These are phyloP conservation scores for Mirounga angustirostris DNA, from an alignment of 2,113 vertebrate genomes.

Conservation along the genomic window DNA sequence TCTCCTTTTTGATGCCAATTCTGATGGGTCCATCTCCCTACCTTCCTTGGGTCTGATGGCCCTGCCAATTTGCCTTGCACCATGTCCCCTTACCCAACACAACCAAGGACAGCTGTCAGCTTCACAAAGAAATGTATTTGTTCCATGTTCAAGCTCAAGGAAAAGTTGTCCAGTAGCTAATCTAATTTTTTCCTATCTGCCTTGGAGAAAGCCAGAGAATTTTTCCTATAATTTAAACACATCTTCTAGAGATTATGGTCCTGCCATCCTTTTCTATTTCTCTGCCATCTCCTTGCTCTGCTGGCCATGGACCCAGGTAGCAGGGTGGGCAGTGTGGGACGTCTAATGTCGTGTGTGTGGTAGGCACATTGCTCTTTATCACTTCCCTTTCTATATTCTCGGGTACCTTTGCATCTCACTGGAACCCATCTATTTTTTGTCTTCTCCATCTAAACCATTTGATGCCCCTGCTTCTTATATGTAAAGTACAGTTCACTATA, in stretches of 20 bases:
- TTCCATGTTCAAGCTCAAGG: not conserved
- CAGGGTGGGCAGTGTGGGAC: no score
- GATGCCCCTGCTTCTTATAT: not conserved
- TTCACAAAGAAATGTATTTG: not conserved
- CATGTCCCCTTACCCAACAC: not conserved
- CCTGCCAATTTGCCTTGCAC: fast-evolving
- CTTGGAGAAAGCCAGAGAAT: not conserved
- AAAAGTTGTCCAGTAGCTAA: not conserved
- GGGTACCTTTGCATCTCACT: not conserved
- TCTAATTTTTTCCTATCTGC: not conserved
- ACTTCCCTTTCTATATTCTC: not conserved
- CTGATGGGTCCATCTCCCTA: not conserved
- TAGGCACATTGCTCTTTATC: no score
- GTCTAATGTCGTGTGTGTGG: not conserved
- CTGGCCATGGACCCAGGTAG: not conserved
- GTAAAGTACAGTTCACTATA: not conserved
- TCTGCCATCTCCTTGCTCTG: not conserved
- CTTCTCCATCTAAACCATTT: not conserved
- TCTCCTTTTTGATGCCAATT: not conserved
- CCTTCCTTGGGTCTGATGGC: no score
- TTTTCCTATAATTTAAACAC: not conserved
- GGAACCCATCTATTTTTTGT: not conserved
- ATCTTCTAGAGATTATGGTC: not conserved
- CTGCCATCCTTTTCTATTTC: not conserved
- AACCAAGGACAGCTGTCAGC: not conserved